These are phyloP conservation scores for Eudasyphora cyanicolor DNA, from an alignment of 2,888 invertebrate genomes.

Conservation along the genomic window DNA sequence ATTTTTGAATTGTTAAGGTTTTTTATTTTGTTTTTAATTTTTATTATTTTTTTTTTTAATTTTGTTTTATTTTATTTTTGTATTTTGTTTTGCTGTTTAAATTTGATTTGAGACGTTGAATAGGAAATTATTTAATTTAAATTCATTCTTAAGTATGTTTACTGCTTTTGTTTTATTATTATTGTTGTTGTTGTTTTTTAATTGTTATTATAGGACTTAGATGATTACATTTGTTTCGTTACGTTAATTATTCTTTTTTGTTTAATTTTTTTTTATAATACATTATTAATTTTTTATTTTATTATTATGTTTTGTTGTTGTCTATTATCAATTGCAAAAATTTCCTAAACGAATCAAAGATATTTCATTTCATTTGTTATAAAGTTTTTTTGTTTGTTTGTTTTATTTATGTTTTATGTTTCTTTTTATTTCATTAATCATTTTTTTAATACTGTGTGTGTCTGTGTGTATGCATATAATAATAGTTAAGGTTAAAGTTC, in stretches of 20 bases:
- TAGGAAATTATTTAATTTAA: conserved; percentile 56
- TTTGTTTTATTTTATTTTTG: conserved; percentile 15
- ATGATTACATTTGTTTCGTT: conserved; percentile 44
- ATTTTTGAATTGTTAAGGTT: conserved; percentile 56
- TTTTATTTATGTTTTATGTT: conserved; percentile 25
- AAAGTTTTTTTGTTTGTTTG: conserved; percentile 23
- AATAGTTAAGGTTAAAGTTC: conserved; percentile 19
- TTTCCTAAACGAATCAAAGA: conserved; percentile 48
- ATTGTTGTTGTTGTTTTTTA: no score
- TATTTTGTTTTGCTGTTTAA: conserved; percentile 26
- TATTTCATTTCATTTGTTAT: no score
- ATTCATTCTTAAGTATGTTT: conserved; percentile 59
- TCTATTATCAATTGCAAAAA: conserved; percentile 37
- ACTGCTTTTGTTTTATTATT: conserved; percentile 11
- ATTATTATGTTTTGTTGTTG: conserved; percentile 6
- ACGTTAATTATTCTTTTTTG: conserved; percentile 26
- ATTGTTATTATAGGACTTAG: conserved; percentile 41
- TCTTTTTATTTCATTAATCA: conserved; percentile 37
- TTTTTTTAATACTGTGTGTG: conserved; percentile 61
- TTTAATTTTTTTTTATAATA: conserved; percentile 37
- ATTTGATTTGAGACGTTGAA: conserved; percentile 51
- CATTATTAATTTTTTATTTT: conserved; percentile 30
- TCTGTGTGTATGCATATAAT: conserved; percentile 30
- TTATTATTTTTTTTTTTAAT: conserved; percentile 25
- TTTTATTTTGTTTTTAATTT: conserved; percentile 47